Percentiles rank a stretch among this genome's conserved stretches.
phyloP scores from a whole-genome alignment of 2,113 vertebrate species.

The Forbesichthys agassizii region DNA sequence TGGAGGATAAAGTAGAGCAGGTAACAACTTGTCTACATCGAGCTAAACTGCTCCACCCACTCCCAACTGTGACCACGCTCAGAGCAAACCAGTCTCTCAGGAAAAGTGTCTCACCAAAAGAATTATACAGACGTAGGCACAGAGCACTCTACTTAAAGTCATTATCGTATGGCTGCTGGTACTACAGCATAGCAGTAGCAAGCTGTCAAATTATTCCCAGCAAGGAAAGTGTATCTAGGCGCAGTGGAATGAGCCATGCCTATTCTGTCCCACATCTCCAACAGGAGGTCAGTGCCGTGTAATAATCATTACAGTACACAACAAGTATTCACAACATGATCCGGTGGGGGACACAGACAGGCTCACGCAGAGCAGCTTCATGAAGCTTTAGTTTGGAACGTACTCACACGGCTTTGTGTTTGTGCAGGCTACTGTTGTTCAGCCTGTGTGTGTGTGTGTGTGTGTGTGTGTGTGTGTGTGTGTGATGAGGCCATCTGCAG shows the following conservation, averaged over 20 bases:
- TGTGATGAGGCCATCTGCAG: constrained; percentile 39
- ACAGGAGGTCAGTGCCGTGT: too few species aligned
- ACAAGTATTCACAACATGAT: background rate
- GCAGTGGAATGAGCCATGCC: too few species aligned
- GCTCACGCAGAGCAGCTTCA: constrained; percentile 33
- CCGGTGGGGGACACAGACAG: background rate
- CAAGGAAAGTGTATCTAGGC: too few species aligned
- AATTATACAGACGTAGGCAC: too few species aligned
- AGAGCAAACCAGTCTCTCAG: constrained; percentile 20
- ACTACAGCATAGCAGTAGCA: too few species aligned
- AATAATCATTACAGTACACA: background rate
- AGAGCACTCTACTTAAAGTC: too few species aligned
- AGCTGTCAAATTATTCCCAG: too few species aligned
- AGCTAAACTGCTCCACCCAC: constrained; percentile 15
- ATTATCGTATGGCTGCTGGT: too few species aligned
- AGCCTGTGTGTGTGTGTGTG: constrained; percentile 23
- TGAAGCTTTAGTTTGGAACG: constrained; percentile 41
- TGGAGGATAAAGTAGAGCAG: constrained; percentile 21
- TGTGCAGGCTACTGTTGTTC: constrained; percentile 47
- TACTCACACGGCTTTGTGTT: constrained; percentile 29
- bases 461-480: constrained; percentile 14
- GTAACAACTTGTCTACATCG: constrained; percentile 36
- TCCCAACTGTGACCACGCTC: constrained; percentile 8
- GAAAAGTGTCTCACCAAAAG: background rate
- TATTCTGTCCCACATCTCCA: too few species aligned